Evolutionary conservation across 1,140 invertebrate species (phyloP), one percentile per base, ranked within the genome.

Genomic region (Lordiphosa collinella): DNA sequence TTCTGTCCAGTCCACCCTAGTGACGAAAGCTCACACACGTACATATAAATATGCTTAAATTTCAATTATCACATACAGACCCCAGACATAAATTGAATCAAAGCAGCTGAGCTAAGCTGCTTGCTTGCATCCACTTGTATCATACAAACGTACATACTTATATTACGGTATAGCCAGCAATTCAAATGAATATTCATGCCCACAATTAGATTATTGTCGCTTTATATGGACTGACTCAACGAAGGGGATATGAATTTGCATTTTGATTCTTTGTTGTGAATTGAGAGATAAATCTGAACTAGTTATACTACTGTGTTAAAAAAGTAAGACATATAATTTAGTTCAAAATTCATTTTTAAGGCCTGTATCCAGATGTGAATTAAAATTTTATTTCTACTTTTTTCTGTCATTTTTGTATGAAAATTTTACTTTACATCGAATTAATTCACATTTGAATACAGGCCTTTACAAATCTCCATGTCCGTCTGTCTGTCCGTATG

Each of bases 81-180:
- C 55, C 47, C 69, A 73, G 70, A 56, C 32, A 44, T 54, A 61
- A 80, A 82, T 79, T 79, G 56, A 79, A 80, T 68, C 68, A 73
- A 69, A 74, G 58, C 61, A 68, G n/a, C n/a, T n/a, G n/a, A n/a
- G n/a, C 53, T 73, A 34, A 54, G 55, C 44, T 53, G 16, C 41
- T 12, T 16, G 8, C 46, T 51, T 29, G 16, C 35, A 25, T 44
- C 55, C 49, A 56, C 65, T 70, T 38, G 32, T 60, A 40, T 56
- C 38, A n/a, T n/a, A n/a, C n/a, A n/a, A n/a, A n/a, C 49, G 53
- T 63, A 74, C 56, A 60, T 61, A 18, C 44, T 50, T 31, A 32
- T 41, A 49, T 34, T 25, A 38, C 14, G 53, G 9, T 36, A 47
- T 54, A 71, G 55, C 46, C 73, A 48, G 48, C 32, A 70, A 41